Evolutionary conservation across 1,140 invertebrate species (phyloP).

Genomic region (Latrodectus geometricus): DNA sequence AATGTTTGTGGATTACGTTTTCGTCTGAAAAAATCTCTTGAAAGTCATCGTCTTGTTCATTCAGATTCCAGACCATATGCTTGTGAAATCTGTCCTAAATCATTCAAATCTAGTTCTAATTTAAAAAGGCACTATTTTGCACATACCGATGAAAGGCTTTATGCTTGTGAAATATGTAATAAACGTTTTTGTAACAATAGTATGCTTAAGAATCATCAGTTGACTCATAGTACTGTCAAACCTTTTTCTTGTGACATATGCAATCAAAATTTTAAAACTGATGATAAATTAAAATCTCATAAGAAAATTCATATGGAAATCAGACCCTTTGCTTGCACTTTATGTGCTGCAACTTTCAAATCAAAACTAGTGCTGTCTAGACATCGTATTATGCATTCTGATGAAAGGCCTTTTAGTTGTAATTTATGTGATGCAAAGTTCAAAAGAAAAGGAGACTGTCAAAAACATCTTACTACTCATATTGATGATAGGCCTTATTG

Average conservation of each 20-base stretch:
- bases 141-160: constrained; percentile 66
- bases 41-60: constrained; percentile 73
- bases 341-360: constrained; percentile 75
- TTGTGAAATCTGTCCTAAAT: constrained; percentile 78
- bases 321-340: constrained; percentile 89
- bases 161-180: constrained; percentile 65
- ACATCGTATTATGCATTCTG: constrained; percentile 63
- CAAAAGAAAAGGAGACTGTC: no score
- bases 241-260: constrained; percentile 84
- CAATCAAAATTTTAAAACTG: constrained; percentile 81
- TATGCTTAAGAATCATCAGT: constrained; percentile 5
- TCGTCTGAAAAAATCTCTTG: not conserved
- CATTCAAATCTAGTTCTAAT: not conserved
- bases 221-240: constrained; percentile 63
- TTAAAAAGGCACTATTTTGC: not conserved
- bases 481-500: no score
- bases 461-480: no score
- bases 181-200: constrained; percentile 66
- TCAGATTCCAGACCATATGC: constrained; percentile 95
- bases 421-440: not conserved
- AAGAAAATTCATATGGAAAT: constrained; percentile 89
- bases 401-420: constrained; percentile 54
- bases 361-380: not conserved
- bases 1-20: not conserved
- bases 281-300: constrained; percentile 72